Conservation (phyloP, 2,888 invertebrate species). For the Catotricha subobsoleta region DNA sequence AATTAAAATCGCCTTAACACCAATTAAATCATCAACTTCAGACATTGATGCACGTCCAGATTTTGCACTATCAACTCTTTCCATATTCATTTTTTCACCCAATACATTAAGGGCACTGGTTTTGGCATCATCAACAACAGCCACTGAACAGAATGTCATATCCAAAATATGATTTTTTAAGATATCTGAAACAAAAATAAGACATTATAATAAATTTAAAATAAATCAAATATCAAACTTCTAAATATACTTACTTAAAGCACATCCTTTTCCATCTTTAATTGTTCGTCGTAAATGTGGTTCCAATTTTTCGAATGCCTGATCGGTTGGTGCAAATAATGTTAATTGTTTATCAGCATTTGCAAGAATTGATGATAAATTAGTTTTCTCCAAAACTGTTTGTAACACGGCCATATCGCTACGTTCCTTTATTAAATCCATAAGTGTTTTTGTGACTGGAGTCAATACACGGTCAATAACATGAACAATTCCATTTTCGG, state of each 20-base stretch:
- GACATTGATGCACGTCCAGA: constrained; percentile 32
- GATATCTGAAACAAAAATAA: constrained; percentile 32
- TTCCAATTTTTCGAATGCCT: constrained; percentile 43
- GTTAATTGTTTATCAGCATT: constrained; percentile 36
- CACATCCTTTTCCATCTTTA: constrained; percentile 38
- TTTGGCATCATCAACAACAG: constrained; percentile 32
- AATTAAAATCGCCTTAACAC: constrained; percentile 35
- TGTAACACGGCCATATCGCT: constrained; percentile 39
- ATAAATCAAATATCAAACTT: not conserved
- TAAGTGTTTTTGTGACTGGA: constrained; percentile 35
- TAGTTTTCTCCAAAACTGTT: constrained; percentile 36
- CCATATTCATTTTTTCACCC: constrained; percentile 25
- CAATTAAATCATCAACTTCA: constrained; percentile 31
- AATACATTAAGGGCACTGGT: constrained; percentile 27
- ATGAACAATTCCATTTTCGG: constrained; percentile 49
- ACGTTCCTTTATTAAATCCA: constrained; percentile 38
- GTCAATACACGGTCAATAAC: constrained; percentile 39
- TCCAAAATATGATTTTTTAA: constrained; percentile 47
- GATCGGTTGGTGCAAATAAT: constrained; percentile 46
- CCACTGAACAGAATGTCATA: constrained; percentile 45
- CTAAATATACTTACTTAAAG: constrained; percentile 33
- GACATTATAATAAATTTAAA: constrained; percentile 8
- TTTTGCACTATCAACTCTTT: constrained; percentile 26
- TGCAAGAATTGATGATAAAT: constrained; percentile 35
- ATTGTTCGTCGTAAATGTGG: constrained; percentile 33